Base-by-base conservation (phyloP, 2,797 vertebrate genomes). In the Brachyalestes nurse region DNA sequence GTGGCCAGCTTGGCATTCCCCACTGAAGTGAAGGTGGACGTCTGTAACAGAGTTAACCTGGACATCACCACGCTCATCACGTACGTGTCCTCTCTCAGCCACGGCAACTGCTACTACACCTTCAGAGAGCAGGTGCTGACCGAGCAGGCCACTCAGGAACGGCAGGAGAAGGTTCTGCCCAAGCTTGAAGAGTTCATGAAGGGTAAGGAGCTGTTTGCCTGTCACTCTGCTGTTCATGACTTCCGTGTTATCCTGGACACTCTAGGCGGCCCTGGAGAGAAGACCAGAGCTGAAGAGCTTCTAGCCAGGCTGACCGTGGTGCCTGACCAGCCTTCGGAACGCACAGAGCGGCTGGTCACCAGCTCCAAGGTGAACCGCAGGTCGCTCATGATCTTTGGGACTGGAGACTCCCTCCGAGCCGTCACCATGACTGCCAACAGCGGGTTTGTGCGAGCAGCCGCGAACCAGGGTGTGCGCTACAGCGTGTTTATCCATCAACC, bases 41-140 rank as follows among this genome's bases (percentile, higher is more conserved):
- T 94, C 78, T 99, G 97, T 86, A 93, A 61, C 1, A 93, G 95
- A 0, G 93, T 95, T 6, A 99, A 99, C 90, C 88, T 99, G 84
- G 97, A 99, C 91, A 97, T 99, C 90, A 98, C 97, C 1, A 97
- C 97, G 0, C 93, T 99, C 76, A 98, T 99, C 88, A 96, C 97
- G 0, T 97, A 96, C 0, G 97, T 99, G 65, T 99, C 97, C 0
- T 95, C 97, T 0, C 93, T 99, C 64, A 97, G 96, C 82, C 97
- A 98, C 0, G 97, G 97, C 16, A 94, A 93, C 75, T 98, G 97
- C 89, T 89, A 93, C 88, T 95, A 97, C 1, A 64, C 94, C 78
- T 99, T 99, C 92, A 94, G 93, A 72, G 97, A 99, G 87, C 95
- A 94, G 53, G 97, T 99, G 16, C 92, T 99, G 80, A 98, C 97